Base-by-base conservation (phyloP, 2,113 vertebrate species). In the Lanius ludovicianus region DNA sequence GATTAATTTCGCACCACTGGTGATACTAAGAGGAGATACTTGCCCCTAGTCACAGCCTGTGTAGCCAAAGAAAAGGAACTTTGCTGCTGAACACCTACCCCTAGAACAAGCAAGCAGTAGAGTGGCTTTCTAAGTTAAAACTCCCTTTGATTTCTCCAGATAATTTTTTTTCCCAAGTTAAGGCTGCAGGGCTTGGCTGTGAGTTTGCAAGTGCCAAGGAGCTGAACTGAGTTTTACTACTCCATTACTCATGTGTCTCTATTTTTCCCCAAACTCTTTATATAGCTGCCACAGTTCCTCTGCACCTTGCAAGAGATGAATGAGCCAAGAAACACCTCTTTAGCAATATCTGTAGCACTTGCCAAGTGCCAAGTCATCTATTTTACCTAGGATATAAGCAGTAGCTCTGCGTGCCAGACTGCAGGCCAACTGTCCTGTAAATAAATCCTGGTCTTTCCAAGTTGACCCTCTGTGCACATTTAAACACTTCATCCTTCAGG, bases 211-310 rank as follows among this genome's bases (percentile, higher is more conserved):
- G 88, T 81, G 88, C 90, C 83, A 64, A 93, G 56, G 33, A 93
- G 69, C 53, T 87, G 86, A 95, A 93, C 93, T 79, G 92, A 92
- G 89, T 96, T 97, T 97, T 97, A 94, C 92, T 93, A 89, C 88
- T 94, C 90, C 95, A 97, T 95, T 95, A 95, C 95, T 97, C 92
- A 96, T 96, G 93, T 93, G 90, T 90, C 93, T 91, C 93, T 94
- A 35, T 94, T 96, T 96, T 89, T 87, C 93, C 91, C 80, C 83
- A 94, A 90, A 96, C 92, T 84, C 95, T 95, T 95, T 96, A 92
- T 96, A 92, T 84, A 90, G 88, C 95, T 95, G 90, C 96, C 96
- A 94, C 56, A 68, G 73, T 49, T 81, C 59, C 76, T 89, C 84
- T 95, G 86, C 90, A 95, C 90, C 92, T 93, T 94, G 65, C 64